Percentiles rank a stretch among this genome's conserved stretches.
Conservation (phyloP, 2,797 vertebrate species). For the Pseudopleuronectes americanus region DNA sequence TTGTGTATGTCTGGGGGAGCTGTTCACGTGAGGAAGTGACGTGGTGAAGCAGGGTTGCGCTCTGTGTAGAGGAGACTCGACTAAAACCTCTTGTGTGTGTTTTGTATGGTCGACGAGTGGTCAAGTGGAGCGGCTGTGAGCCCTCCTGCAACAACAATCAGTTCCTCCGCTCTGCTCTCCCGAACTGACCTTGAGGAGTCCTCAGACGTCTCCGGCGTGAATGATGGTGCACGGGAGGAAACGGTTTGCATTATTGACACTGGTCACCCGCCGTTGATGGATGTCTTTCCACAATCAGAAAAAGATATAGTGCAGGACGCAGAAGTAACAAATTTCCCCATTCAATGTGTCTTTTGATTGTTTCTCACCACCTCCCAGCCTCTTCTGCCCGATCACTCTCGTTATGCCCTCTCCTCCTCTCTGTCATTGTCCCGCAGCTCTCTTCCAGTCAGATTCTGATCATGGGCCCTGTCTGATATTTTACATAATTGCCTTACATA, state of each 20-base stretch:
- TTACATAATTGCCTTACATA: constrained; percentile 90
- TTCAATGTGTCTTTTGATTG: constrained; percentile 23
- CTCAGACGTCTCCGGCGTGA: constrained; percentile 51
- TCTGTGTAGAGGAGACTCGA: not conserved
- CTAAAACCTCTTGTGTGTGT: constrained; percentile 17
- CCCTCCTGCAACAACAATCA: constrained; percentile 30
- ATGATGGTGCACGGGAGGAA: constrained; percentile 34
- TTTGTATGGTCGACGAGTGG: constrained; percentile 12
- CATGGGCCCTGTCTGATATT: constrained; percentile 83
- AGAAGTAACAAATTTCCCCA: not conserved
- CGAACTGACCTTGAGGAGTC: constrained; percentile 75
- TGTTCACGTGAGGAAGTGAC: constrained; percentile 18
- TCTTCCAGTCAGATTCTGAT: constrained; percentile 79
- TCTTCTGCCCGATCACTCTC: constrained; percentile 28
- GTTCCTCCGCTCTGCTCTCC: constrained; percentile 52
- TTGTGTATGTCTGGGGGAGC: constrained; percentile 42
- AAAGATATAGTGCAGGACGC: constrained; percentile 14
- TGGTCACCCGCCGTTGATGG: constrained; percentile 47
- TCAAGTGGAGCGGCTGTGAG: constrained; percentile 39
- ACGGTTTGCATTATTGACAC: constrained; percentile 64
- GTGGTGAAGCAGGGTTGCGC: constrained; percentile 14
- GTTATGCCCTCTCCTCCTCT: constrained; percentile 36
- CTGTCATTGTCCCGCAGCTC: constrained; percentile 77
- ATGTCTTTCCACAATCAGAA: constrained; percentile 12
- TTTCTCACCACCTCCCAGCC: constrained; percentile 25